phyloP scores from a whole-genome alignment of 2,888 invertebrate species.

The Platycheirus rosarum region DNA sequence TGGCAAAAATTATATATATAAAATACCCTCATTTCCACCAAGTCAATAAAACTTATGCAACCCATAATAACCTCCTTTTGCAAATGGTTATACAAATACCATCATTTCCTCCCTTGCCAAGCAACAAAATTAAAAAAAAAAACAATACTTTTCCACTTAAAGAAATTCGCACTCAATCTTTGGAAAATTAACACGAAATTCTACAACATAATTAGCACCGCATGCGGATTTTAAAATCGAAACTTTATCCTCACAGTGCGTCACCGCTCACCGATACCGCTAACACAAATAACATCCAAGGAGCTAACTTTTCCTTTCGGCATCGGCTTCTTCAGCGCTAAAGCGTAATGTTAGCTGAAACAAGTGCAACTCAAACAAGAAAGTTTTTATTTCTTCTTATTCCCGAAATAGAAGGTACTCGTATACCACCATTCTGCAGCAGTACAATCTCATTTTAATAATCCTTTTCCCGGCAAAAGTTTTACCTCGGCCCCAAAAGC shows the following conservation, averaged over 20 bases:
- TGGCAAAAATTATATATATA: too few relatives aligned
- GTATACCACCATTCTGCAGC: constrained; percentile 1
- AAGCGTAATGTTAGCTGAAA: constrained; percentile 32
- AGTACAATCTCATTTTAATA: constrained; percentile 73
- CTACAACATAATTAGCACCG: constrained; percentile 70
- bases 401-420: constrained; percentile 20
- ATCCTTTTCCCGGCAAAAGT: constrained; percentile 61
- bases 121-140: constrained; percentile 14
- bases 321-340: background rate
- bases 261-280: constrained; percentile 12
- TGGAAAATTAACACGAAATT: constrained; percentile 64
- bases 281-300: constrained; percentile 4
- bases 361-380: constrained; percentile 46
- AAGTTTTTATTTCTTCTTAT: constrained; percentile 49
- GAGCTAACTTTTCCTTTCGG: constrained; percentile 44
- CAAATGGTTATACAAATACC: too few relatives aligned
- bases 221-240: constrained; percentile 67
- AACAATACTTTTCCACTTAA: constrained; percentile 71
- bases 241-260: constrained; percentile 64
- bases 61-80: background rate
- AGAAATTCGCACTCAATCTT: constrained; percentile 69
- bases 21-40: too few relatives aligned
- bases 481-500: constrained; percentile 51
- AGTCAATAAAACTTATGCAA: too few relatives aligned
- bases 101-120: too few relatives aligned